Evolutionary conservation across 30 jellyfish, hydroid and myxozoan genomes (phyloP), one percentile per base, ranked within the genome.

Genomic region (Morbakka virulenta): DNA sequence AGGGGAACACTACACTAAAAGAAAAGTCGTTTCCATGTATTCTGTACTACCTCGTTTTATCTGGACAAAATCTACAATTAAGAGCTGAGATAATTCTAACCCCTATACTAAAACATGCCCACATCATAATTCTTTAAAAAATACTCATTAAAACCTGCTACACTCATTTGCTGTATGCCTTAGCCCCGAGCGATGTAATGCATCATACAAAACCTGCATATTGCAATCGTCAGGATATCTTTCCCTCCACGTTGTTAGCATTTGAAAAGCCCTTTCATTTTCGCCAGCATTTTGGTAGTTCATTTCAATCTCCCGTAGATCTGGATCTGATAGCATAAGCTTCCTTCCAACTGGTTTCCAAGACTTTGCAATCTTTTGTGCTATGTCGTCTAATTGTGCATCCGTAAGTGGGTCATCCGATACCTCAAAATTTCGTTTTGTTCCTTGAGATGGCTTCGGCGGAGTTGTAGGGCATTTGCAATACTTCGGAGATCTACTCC

Each of bases 241-340:
- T 66, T 93, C 97, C 35, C 83, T 65, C 99, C 99, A 93, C 1
- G 87, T 80, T 53, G 79, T 73, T 1, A 93, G 70, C 97, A 93
- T 93, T 71, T 93, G 99, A 66, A 80, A 93, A 17, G 97, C 96
- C 48, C 86, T 93, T 62, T 93, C 99, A 36, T 87, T 64, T 69
- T 78, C 99, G 27, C 91, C 86, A 47, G 76, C 91, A 34, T 93
- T 70, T 49, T 77, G 84, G 41, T 64, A 73, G 31, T 83, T 74
- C 67, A 72, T 76, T 52, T 93, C 96, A 62, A 93, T 93, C 64
- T 93, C 97, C 23, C 77, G 61, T 0, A 93, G 48, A 26, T 68
- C 78, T 32, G 32, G 67, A 26, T 86, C 95, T 21, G 89, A 76
- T 2, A 93, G 27, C 0, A 70, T 81, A 14, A 93, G 76, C 20